Conservation (phyloP, 2,797 vertebrate species). For the Morus bassanus region DNA sequence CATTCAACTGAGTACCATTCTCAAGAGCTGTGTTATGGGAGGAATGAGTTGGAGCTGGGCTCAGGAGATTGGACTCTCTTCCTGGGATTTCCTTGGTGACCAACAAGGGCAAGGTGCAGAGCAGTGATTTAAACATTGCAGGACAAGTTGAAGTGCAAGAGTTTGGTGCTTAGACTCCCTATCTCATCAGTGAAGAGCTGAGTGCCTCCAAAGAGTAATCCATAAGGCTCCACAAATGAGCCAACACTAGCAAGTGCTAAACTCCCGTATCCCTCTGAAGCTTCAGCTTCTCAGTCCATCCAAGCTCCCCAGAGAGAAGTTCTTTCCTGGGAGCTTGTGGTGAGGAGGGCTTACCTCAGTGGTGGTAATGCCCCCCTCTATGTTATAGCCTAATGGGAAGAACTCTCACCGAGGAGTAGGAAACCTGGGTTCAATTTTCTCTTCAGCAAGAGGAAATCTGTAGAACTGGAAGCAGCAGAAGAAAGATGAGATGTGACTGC, state of each 20-base stretch:
- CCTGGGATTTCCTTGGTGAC: rapidly evolving
- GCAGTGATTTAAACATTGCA: not conserved
- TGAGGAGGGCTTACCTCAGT: not conserved
- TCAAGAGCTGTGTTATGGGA: not conserved
- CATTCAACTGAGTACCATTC: not conserved
- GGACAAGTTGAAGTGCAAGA: not conserved
- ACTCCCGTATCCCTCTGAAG: not conserved
- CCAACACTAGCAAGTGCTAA: not conserved
- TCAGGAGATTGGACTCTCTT: not conserved
- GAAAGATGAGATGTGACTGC: not conserved
- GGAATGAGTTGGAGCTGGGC: not conserved
- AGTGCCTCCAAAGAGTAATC: not conserved
- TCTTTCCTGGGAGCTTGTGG: not conserved
- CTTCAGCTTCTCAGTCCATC: not conserved
- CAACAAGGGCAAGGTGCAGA: not conserved
- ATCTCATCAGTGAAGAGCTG: not conserved
- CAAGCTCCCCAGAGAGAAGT: not conserved
- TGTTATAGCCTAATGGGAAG: not conserved
- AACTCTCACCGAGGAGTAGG: not conserved
- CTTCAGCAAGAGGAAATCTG: not conserved
- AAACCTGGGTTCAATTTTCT: not conserved
- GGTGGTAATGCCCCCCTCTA: not conserved
- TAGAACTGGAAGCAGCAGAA: not conserved
- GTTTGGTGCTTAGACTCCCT: not conserved
- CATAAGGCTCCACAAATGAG: not conserved